Percentiles rank a stretch among this genome's conserved stretches.
Evolutionary conservation across 2,113 vertebrate species (phyloP).

Genomic region (Sebastes schlegelii): DNA sequence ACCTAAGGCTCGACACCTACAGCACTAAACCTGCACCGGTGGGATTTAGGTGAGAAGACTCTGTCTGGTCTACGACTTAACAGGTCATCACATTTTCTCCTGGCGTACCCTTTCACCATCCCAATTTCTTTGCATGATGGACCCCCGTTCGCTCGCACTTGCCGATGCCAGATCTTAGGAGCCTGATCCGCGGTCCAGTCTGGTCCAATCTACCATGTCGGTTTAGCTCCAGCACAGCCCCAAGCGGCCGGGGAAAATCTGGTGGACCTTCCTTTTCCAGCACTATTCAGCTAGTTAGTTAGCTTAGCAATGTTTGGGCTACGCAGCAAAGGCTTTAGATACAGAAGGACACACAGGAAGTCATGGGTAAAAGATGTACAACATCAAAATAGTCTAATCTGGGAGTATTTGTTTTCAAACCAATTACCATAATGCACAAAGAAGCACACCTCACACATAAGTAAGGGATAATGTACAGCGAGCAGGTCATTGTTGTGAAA

Average conservation of each 20-base stretch:
- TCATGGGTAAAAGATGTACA: not conserved
- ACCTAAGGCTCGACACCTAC: conserved; percentile 61
- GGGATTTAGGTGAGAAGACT: conserved; percentile 63
- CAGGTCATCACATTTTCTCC: conserved; percentile 44
- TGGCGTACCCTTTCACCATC: not conserved
- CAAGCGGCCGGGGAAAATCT: conserved; percentile 28
- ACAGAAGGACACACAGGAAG: not conserved
- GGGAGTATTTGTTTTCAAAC: conserved; percentile 25
- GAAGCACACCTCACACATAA: not conserved
- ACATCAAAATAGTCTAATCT: not conserved
- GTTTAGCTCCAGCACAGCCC: conserved; percentile 45
- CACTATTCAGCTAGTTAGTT: conserved; percentile 15
- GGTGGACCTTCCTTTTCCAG: not conserved
- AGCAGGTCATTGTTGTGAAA: no score
- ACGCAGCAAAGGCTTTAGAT: not conserved
- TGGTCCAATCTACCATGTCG: conserved; percentile 24
- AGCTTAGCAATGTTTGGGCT: conserved; percentile 12
- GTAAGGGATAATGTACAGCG: no score
- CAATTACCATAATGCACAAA: not conserved
- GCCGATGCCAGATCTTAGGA: conserved; percentile 45
- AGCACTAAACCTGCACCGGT: conserved; percentile 35
- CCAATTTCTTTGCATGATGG: conserved; percentile 33
- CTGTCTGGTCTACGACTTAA: conserved; percentile 49
- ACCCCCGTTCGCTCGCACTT: conserved; percentile 35
- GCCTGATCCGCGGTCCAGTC: conserved; percentile 32